Base-by-base conservation (phyloP, 2,797 vertebrate genomes). In the Sebastes elongatus region DNA sequence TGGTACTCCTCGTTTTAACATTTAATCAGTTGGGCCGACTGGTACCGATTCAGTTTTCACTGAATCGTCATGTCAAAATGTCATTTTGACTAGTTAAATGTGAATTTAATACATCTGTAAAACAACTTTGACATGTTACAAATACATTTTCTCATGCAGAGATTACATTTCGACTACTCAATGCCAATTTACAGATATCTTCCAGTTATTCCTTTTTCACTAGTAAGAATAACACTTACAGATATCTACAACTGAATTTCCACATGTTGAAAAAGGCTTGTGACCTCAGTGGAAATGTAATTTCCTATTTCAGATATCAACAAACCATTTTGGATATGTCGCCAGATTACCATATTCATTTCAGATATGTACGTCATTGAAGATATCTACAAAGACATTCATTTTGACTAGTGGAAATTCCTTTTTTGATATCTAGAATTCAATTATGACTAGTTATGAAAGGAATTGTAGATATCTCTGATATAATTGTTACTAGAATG, bases 141-240 rank as follows among this genome's bases (percentile, higher is more conserved):
- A 9, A n/a, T 52, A 20, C 18, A 52, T 25, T 38, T 42, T 42
- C 23, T 18, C 22, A 38, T 23, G 32, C 22, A 23, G 32, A 63
- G 9, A 1, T 52, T 33, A 56, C 18, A 65, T 65, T 59, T 64
- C 6, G 16, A 49, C 46, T 49, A 46, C 0, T 46, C 16, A 46
- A 46, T 0, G 0, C 16, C 16, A 46, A 46, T 46, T 46, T 18
- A 53, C 49, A 53, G 9, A 30, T 30, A 60, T 2, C 5, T 53
- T 32, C 1, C 23, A 57, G 25, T 16, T 16, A 27, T 56, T 56
- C 2, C 22, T 25, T 56, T 56, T 23, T 57, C 11, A 27, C 25
- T 16, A 57, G 25, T 57, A 14, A 57, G 25, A 27, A 57, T 57
- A 38, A 22, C 52, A 28, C 1, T 27, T 27, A 27, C 56, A 27